Evolutionary conservation across 2,797 vertebrate genomes (phyloP).

Genomic region (Chelidonichthys spinosus): DNA sequence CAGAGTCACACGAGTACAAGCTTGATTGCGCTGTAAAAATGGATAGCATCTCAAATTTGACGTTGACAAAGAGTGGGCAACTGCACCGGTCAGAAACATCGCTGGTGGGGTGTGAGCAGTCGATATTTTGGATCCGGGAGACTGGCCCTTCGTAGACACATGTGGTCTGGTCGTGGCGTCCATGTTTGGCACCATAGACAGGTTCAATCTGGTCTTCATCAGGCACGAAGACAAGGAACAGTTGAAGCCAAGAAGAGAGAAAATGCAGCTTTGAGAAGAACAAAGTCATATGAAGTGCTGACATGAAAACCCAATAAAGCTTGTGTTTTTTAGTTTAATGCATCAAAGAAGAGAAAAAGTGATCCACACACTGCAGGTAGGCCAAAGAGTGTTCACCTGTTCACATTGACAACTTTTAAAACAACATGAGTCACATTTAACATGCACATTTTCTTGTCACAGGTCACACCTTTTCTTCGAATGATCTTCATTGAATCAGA

Average conservation of each 20-base stretch:
- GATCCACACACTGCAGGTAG: slow-evolving; percentile 46
- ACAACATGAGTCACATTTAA: no score
- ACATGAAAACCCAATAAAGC: neutral
- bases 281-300: neutral
- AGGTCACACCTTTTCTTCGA: no score
- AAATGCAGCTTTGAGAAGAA: neutral
- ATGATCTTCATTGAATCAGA: no score
- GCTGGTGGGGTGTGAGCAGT: neutral
- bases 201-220: neutral
- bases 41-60: no score
- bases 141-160: no score
- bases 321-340: neutral
- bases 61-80: neutral
- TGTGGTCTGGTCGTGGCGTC: no score
- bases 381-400: slow-evolving; percentile 32
- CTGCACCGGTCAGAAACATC: slow-evolving; percentile 36
- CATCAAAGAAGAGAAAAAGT: neutral
- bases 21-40: no score
- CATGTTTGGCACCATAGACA: no score
- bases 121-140: no score
- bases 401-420: neutral
- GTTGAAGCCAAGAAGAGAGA: neutral
- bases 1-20: no score
- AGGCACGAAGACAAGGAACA: slow-evolving; percentile 4
- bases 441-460: no score